phyloP scores from a whole-genome alignment of 2,888 invertebrate genomes.

The Mycogona germanica region DNA sequence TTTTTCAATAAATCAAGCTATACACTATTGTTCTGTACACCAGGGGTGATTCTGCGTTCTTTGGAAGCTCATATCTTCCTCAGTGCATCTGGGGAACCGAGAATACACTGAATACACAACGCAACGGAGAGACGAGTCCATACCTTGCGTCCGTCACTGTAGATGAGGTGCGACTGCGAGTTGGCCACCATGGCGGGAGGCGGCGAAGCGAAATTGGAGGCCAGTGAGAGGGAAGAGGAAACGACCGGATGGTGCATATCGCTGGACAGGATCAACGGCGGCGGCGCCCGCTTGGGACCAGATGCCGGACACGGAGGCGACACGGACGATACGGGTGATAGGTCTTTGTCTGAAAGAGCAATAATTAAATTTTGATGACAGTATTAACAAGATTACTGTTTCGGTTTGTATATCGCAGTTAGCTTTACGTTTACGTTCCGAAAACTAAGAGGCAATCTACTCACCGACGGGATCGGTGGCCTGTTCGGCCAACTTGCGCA shows the following conservation, averaged over 20 bases:
- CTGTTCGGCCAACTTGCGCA: slow-evolving; percentile 82
- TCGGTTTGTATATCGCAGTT: not conserved
- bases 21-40: too few species aligned
- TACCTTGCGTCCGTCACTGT: slow-evolving; percentile 27
- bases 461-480: slow-evolving; percentile 40
- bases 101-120: not conserved
- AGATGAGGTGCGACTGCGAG: slow-evolving; percentile 29
- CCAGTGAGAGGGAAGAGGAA: slow-evolving; percentile 21
- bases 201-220: slow-evolving; percentile 26
- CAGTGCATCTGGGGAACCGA: too few species aligned
- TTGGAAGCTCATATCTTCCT: too few species aligned
- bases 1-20: too few species aligned
- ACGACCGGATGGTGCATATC: not conserved
- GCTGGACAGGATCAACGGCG: slow-evolving; percentile 26
- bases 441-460: not conserved
- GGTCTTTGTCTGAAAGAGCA: slow-evolving; percentile 23
- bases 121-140: not conserved
- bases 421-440: not conserved
- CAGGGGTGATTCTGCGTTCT: too few species aligned
- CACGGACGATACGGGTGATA: slow-evolving; percentile 23
- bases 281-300: slow-evolving; percentile 30
- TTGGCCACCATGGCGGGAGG: slow-evolving; percentile 36
- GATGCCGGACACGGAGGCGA: slow-evolving; percentile 27
- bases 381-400: not conserved
- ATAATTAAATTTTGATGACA: not conserved